phyloP scores from a whole-genome alignment of 2,797 vertebrate species.

The Petrocephalus sullivani region DNA sequence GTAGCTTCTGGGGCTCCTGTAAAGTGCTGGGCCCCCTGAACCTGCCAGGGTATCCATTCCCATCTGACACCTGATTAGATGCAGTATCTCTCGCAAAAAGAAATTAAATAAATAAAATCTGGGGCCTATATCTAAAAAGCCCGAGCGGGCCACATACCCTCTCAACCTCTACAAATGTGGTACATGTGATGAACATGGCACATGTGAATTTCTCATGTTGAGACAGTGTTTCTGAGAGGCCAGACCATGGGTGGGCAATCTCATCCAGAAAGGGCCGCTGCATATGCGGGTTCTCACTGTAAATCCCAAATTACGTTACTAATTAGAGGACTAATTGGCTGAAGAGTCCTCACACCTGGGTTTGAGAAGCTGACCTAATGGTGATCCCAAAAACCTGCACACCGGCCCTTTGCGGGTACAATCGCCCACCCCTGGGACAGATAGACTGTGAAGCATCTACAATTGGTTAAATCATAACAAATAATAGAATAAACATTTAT shows the following conservation, averaged over 20 bases:
- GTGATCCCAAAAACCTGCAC: too few relatives aligned
- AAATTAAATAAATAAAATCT: not conserved
- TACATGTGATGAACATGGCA: not conserved
- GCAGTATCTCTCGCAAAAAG: not conserved
- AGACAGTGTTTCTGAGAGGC: not conserved
- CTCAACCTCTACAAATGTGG: not conserved
- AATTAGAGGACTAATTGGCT: too few relatives aligned
- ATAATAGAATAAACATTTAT: too few relatives aligned
- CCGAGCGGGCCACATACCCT: not conserved
- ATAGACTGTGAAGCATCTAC: not conserved
- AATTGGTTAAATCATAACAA: not conserved
- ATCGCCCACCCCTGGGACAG: too few relatives aligned
- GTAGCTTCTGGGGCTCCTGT: not conserved
- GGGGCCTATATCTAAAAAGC: not conserved
- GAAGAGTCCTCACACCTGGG: too few relatives aligned
- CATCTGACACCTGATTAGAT: not conserved
- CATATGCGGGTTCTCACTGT: too few relatives aligned
- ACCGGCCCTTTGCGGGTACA: too few relatives aligned
- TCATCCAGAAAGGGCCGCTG: too few relatives aligned
- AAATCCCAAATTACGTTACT: too few relatives aligned
- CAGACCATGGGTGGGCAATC: too few relatives aligned
- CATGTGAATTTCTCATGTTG: conserved; percentile 27
- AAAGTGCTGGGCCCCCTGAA: not conserved
- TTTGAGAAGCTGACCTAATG: too few relatives aligned
- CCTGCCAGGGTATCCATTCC: not conserved